phyloP scores from a whole-genome alignment of 2,797 vertebrate genomes.

The Protosalanx chinensis region DNA sequence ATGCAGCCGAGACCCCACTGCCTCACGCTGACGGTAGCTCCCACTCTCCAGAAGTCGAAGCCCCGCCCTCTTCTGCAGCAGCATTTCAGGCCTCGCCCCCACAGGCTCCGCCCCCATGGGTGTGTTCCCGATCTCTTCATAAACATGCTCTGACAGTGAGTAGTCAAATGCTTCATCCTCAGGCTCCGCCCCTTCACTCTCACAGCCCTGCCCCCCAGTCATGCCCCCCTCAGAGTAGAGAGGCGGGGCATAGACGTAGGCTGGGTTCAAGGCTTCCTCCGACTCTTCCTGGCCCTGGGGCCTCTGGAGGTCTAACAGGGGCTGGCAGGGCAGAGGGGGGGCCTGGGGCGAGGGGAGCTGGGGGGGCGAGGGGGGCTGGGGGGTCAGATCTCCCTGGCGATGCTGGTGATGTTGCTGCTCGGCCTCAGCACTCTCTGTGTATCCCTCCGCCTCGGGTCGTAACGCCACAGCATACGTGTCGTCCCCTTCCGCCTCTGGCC shows the following conservation, averaged over 20 bases:
- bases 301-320: conserved; percentile 74
- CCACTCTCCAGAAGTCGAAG: conserved; percentile 77
- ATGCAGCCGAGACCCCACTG: conserved; percentile 89
- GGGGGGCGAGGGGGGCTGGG: conserved; percentile 21
- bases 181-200: conserved; percentile 33
- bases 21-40: conserved; percentile 85
- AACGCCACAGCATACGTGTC: conserved; percentile 74
- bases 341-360: conserved; percentile 69
- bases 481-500: conserved; percentile 71
- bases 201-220: conserved; percentile 29
- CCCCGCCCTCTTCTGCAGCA: conserved; percentile 63
- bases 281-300: conserved; percentile 77
- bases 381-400: conserved; percentile 51
- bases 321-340: conserved; percentile 75
- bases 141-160: conserved; percentile 87
- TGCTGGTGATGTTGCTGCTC: conserved; percentile 79
- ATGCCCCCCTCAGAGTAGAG: conserved; percentile 55
- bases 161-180: conserved; percentile 87
- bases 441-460: conserved; percentile 86
- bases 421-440: conserved; percentile 85
- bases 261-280: conserved; percentile 79
- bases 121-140: conserved; percentile 90
- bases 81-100: conserved; percentile 30
- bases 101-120: conserved; percentile 28
- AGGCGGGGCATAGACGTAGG: conserved; percentile 85